phyloP scores from a whole-genome alignment of 2,888 invertebrate genomes.

The Theretra japonica region DNA sequence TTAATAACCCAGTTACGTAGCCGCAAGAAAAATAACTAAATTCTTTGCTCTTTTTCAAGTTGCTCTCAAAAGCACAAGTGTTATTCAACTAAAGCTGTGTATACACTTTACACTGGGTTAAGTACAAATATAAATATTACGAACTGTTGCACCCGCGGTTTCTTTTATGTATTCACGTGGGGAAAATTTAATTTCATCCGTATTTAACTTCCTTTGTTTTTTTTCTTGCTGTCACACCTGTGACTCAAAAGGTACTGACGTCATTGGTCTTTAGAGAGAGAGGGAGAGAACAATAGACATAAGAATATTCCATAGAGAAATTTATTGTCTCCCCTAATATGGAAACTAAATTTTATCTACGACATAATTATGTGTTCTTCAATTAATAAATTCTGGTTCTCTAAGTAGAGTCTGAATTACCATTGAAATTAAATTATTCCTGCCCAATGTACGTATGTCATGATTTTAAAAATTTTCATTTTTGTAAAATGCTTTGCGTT shows the following conservation, averaged over 20 bases:
- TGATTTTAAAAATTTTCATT: no score
- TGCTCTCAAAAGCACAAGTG: not conserved
- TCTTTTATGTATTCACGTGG: not conserved
- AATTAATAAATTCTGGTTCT: no score
- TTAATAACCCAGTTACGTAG: conserved; percentile 9
- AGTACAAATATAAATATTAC: conserved; percentile 15
- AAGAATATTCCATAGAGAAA: not conserved
- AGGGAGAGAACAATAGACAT: no score
- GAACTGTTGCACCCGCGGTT: not conserved
- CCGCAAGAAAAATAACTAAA: conserved; percentile 16
- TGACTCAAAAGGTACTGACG: no score
- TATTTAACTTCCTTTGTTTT: not conserved
- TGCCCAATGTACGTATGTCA: no score
- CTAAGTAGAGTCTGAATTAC: no score
- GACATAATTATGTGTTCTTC: no score
- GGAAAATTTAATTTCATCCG: not conserved
- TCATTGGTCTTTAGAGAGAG: no score
- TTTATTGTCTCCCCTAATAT: no score
- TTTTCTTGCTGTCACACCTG: not conserved
- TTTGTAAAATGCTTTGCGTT: not conserved
- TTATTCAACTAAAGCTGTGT: conserved; percentile 16
- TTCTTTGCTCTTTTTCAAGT: conserved; percentile 18
- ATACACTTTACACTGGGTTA: conserved; percentile 7
- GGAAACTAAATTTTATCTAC: no score
- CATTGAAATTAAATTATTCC: no score